A percentile compares a stretch with the other conserved stretches of the same genome.
These are phyloP conservation scores for Pristiophorus japonicus DNA, from an alignment of 2,113 vertebrate species.

Conservation along the genomic window DNA sequence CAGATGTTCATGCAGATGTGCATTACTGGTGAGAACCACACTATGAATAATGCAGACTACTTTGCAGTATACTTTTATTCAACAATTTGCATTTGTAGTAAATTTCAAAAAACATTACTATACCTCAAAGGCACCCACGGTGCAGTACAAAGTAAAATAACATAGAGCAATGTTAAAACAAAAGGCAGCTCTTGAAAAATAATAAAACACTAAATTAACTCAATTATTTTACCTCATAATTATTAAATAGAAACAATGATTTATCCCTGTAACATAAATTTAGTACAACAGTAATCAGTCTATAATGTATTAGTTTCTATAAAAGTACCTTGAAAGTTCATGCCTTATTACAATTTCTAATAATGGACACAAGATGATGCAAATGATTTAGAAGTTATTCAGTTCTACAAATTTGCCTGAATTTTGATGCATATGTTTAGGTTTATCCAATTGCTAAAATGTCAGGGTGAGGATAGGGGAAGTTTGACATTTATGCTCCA, in stretches of 20 bases:
- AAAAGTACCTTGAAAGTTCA: background rate
- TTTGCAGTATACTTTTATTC: conserved; percentile 13
- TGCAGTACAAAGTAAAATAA: conserved; percentile 7
- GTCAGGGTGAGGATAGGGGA: background rate
- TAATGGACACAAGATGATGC: background rate
- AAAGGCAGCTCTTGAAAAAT: background rate
- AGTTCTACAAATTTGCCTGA: no score
- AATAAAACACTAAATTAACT: background rate
- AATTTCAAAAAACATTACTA: background rate
- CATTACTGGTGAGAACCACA: background rate
- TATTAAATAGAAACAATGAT: background rate
- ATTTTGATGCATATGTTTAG: background rate
- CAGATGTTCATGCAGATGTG: background rate
- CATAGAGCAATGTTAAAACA: background rate
- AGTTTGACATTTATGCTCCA: background rate
- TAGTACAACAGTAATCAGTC: background rate
- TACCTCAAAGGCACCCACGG: background rate
- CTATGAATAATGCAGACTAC: background rate
- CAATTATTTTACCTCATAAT: background rate
- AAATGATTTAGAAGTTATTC: no score
- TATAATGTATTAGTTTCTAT: background rate
- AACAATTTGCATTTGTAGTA: background rate
- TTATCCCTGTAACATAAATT: background rate
- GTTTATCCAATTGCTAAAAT: background rate
- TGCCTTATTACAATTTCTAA: background rate